Base-by-base conservation (phyloP, 2,113 vertebrate genomes). In the Scomber colias region DNA sequence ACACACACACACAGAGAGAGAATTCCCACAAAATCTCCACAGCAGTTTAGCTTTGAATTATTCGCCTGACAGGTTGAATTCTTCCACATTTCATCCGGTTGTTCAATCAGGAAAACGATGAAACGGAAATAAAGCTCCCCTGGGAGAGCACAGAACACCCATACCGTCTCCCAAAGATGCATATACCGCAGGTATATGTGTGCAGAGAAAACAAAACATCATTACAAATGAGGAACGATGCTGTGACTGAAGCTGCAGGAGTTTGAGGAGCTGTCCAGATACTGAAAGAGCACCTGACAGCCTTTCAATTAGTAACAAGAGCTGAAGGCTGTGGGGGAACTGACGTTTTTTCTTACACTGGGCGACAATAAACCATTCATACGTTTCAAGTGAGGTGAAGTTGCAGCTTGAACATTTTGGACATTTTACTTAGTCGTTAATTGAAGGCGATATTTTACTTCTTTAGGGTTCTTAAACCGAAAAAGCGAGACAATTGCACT, bases 251-350 rank as follows among this genome's bases (percentile, higher is more conserved):
- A 75, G 74, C 74, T 7, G 56, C 10, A 13, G 54, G 65, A 75
- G 69, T 82, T 71, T 54, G 75, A 83, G 91, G 93, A 93, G 92
- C 93, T 94, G 90, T 93, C 91, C 93, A 90, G 50, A 78, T 94
- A 87, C 93, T 94, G 92, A 94, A 94, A 89, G 44, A 55, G 63
- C 81, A 74, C 35, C 68, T 77, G 15, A 55, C 55, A 70, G 70
- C 73, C 56, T 76, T 73, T 87, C 74, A 82, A 57, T 87, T 77
- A 63, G 56, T 65, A 44, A 57, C 40, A 63, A 17, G 70, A 65
- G 69, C 71, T 53, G 51, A 27, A 54, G 64, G 48, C 31, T 75
- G 54, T 31, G 48, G 11, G 64, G 21, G 35, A 30, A 73, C 78
- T 68, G 51, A 61, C 88, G 53, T 17, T 3, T 69, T 75, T 77